phyloP scores from a whole-genome alignment of 2,888 invertebrate species.

The Drosophila sordidula region DNA sequence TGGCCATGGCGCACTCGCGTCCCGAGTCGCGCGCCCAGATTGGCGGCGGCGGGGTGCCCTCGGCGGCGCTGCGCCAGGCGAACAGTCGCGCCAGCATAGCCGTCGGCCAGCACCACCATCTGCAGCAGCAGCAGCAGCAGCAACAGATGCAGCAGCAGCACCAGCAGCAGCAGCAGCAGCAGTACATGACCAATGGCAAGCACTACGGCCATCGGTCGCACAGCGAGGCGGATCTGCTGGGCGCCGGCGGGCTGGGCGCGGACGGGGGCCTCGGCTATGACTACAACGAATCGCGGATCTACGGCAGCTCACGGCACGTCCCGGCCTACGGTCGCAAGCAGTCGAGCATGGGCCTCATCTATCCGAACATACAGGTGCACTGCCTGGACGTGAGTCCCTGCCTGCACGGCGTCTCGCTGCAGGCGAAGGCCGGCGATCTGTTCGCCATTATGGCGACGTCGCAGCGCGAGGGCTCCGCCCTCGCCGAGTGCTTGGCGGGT shows the following conservation, averaged over 20 bases:
- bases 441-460: conserved; percentile 95
- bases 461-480: conserved; percentile 93
- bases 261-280: conserved; percentile 75
- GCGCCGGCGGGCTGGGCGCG: conserved; percentile 86
- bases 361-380: conserved; percentile 85
- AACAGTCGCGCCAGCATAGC: conserved; percentile 88
- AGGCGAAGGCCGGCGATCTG: conserved; percentile 95
- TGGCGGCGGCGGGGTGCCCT: conserved; percentile 85
- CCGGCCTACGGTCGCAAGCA: conserved; percentile 78
- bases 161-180: conserved; percentile 68
- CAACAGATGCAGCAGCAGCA: conserved; percentile 70
- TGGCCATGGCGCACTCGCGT: conserved; percentile 79
- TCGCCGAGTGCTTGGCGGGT: conserved; percentile 95
- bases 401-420: conserved; percentile 89
- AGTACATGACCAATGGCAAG: conserved; percentile 80
- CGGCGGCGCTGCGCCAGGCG: conserved; percentile 90
- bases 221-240: conserved; percentile 94
- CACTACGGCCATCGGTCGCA: conserved; percentile 88
- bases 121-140: conserved; percentile 47
- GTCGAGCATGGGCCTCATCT: conserved; percentile 83
- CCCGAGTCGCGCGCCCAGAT: conserved; percentile 84
- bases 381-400: conserved; percentile 95
- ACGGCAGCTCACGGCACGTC: conserved; percentile 77
- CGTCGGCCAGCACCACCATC: conserved; percentile 80
- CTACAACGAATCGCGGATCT: conserved; percentile 83